Conservation (phyloP, 2,888 invertebrate genomes). For the Tortricodes alternella region DNA sequence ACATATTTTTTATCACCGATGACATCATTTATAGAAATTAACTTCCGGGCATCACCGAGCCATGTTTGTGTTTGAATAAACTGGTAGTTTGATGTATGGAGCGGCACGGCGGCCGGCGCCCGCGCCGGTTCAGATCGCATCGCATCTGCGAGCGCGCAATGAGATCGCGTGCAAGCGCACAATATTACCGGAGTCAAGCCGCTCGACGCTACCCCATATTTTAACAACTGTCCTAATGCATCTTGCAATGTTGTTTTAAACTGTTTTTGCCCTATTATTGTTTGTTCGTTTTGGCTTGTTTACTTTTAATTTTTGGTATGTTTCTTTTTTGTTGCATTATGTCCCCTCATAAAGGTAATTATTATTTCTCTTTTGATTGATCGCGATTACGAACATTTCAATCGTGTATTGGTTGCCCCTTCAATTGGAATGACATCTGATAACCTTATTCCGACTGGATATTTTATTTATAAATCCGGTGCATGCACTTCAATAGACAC, state of each 20-base stretch:
- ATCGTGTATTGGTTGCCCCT: conserved; percentile 10
- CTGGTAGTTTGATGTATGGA: not conserved
- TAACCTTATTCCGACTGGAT: conserved; percentile 1
- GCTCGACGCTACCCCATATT: conserved; percentile 78
- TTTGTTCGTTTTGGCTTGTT: conserved; percentile 75
- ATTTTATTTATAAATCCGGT: not conserved
- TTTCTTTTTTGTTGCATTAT: conserved; percentile 48
- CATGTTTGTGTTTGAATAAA: not conserved
- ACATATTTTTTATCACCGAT: not conserved
- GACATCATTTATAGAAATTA: not conserved
- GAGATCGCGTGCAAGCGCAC: conserved; percentile 74
- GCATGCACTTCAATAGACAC: conserved; percentile 20
- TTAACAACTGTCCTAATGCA: conserved; percentile 84
- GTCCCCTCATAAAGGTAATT: conserved; percentile 28
- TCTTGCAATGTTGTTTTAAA: conserved; percentile 83
- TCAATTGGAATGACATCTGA: conserved; percentile 1
- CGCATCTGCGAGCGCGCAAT: conserved; percentile 11
- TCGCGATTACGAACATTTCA: conserved; percentile 33
- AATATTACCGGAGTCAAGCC: conserved; percentile 70
- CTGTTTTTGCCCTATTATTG: conserved; percentile 79
- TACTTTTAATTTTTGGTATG: conserved; percentile 78
- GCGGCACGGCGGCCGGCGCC: not conserved
- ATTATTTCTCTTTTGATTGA: conserved; percentile 43
- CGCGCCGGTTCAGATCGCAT: too few relatives aligned
- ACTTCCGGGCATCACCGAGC: not conserved